A percentile compares a stretch with the other conserved stretches of the same genome.
These are phyloP conservation scores for Rhipidura dahli DNA, from an alignment of 2,113 vertebrate species.

Conservation along the genomic window DNA sequence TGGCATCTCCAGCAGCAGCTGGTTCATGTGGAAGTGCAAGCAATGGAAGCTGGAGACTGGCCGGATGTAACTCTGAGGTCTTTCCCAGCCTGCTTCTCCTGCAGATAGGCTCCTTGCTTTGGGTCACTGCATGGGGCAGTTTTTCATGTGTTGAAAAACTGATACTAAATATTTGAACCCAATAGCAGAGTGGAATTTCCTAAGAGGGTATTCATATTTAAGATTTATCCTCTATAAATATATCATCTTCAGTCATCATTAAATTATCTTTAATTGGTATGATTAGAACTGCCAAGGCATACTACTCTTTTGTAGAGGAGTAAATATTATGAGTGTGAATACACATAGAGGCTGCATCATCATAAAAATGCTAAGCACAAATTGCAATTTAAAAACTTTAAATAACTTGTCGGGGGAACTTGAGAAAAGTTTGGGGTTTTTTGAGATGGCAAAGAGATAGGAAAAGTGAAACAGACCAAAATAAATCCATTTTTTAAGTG, in stretches of 20 bases:
- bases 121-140: background rate
- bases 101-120: background rate
- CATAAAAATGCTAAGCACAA: background rate
- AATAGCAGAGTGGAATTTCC: background rate
- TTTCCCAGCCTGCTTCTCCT: background rate
- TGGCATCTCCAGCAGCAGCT: background rate
- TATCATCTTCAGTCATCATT: background rate
- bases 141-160: background rate
- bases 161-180: background rate
- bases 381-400: background rate
- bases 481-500: background rate
- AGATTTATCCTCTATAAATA: background rate
- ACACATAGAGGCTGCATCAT: background rate
- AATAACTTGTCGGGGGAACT: background rate
- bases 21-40: accelerated
- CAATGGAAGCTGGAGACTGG: background rate
- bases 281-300: background rate
- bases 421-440: background rate
- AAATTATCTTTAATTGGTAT: conserved; percentile 1
- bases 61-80: background rate
- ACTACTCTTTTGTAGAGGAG: background rate
- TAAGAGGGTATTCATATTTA: background rate
- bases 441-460: background rate
- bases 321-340: background rate
- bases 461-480: background rate